Evolutionary conservation across 1,140 invertebrate genomes (phyloP), one percentile per base, ranked within the genome.

Genomic region (Listronotus oregonensis): DNA sequence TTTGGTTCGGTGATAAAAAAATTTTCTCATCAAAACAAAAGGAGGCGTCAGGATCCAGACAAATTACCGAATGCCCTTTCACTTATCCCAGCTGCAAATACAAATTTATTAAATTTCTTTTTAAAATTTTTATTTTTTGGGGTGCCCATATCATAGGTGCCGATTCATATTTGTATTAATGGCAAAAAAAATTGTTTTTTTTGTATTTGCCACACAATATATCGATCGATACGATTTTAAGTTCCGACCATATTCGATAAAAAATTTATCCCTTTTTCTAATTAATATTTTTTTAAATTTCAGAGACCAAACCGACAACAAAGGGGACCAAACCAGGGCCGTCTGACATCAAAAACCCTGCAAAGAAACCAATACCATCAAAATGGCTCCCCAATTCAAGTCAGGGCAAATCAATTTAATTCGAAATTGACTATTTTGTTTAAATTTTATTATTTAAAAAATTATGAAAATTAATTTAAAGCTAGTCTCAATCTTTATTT

Each of bases 1-100:
- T 87, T 75, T 83, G 84, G 71, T 83, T 85, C 51, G 82, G 84
- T 17, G 31, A 83, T 87, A 55, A 87, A 88, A 78, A 82, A 82
- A 71, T 76, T 87, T 68, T 82, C 82, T 67, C 84, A 85, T 70
- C 85, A 87, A 79, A 84, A 80, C 73, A 81, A 87, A 72, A 83
- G 86, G 69, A 68, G 7, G 40, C 66, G 8, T 67, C 67, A 9
- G 54, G 64, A 9, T 40, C 70, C 68, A 68, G 57, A 61, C 66
- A 14, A 77, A 78, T 66, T 80, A 77, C 64, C 83, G 80, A 66
- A 80, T 82, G 44, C 84, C 85, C 70, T 83, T 86, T 74, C 78
- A 86, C 21, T 80, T 86, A 60, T 83, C 85, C 71, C 82, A 84
- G 56, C 66, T 83, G 40, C 85, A 81, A 50, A 64, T 59, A 61